phyloP scores from a whole-genome alignment of 2,797 vertebrate species.

The Anabacerthia variegaticeps region DNA sequence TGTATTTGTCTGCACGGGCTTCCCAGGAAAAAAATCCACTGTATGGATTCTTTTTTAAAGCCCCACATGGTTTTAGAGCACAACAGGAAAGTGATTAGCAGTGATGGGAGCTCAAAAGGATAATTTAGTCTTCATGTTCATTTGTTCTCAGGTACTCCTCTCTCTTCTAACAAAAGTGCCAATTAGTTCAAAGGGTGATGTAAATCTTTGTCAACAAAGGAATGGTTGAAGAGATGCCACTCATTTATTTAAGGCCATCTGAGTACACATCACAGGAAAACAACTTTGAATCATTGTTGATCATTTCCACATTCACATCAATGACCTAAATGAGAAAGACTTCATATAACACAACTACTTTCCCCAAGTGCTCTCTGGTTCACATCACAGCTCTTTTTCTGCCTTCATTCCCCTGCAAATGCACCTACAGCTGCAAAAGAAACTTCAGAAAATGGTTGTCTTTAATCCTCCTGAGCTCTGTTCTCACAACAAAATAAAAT shows the following conservation, averaged over 20 bases:
- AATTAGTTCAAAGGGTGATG: slow-evolving; percentile 23
- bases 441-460: not conserved
- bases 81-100: not conserved
- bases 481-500: not conserved
- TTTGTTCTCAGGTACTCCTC: not conserved
- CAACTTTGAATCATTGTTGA: not conserved
- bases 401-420: not conserved
- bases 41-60: not conserved
- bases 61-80: not conserved
- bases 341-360: not conserved
- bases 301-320: not conserved
- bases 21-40: not conserved
- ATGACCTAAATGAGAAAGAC: not conserved
- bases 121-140: not conserved
- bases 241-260: not conserved
- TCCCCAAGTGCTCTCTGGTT: not conserved
- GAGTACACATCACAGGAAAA: not conserved
- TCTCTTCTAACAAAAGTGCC: not conserved
- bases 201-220: not conserved
- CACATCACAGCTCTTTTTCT: not conserved
- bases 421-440: not conserved
- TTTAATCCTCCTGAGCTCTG: not conserved
- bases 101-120: not conserved
- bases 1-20: not conserved
- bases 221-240: not conserved